Evolutionary conservation across 1,140 invertebrate genomes (phyloP).

Genomic region (Rhizoglyphus robini): DNA sequence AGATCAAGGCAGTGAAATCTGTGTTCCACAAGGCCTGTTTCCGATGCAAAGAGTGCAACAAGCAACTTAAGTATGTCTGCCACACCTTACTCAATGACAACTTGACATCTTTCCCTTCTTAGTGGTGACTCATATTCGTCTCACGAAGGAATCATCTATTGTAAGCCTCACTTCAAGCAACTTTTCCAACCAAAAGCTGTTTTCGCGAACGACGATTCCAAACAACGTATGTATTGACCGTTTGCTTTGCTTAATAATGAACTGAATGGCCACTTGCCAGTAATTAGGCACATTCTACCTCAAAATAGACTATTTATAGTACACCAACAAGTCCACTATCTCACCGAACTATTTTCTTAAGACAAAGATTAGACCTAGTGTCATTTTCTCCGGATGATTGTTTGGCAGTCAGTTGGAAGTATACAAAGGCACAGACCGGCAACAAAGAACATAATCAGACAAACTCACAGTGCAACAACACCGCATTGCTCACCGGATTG

Average conservation of each 20-base stretch:
- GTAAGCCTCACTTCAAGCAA: slow-evolving; percentile 80
- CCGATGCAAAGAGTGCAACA: slow-evolving; percentile 71
- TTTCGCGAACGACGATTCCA: slow-evolving; percentile 42
- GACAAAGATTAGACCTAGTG: too few species aligned
- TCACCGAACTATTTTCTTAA: too few species aligned
- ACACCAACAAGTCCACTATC: too few species aligned
- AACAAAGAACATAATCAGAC: too few species aligned
- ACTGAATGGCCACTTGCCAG: not conserved
- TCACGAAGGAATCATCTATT: slow-evolving; percentile 72
- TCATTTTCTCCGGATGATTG: too few species aligned
- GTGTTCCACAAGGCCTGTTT: slow-evolving; percentile 86
- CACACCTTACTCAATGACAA: not conserved
- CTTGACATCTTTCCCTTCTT: slow-evolving; percentile 19
- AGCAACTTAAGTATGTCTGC: slow-evolving; percentile 59
- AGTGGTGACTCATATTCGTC: slow-evolving; percentile 78
- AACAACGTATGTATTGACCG: not conserved
- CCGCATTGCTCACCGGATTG: too few species aligned
- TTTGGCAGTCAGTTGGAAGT: too few species aligned
- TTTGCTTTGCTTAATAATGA: not conserved
- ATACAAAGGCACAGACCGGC: too few species aligned
- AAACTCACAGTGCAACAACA: too few species aligned
- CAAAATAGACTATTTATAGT: not conserved
- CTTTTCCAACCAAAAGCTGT: slow-evolving; percentile 79
- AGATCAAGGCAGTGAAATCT: slow-evolving; percentile 67
- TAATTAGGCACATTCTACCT: not conserved